Evolutionary conservation across 2,888 invertebrate species (phyloP), one percentile per base, ranked within the genome.

Genomic region (Prosapia bicincta): DNA sequence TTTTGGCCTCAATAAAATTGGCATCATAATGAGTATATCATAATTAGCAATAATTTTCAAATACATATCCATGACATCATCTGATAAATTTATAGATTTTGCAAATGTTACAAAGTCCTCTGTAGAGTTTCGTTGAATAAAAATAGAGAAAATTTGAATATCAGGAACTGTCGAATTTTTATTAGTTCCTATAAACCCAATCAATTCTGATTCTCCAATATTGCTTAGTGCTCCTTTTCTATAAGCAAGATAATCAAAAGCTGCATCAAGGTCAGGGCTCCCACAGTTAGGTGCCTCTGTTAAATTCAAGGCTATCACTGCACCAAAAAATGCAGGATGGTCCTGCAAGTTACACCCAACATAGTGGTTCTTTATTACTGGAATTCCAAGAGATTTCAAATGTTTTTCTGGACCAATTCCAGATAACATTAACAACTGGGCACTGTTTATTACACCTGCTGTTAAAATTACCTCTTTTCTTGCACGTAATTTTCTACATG

Each of bases 381-480:
- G 85, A 43, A 90, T 88, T 20, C 87, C 86, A 30, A 86, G 82
- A 73, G 86, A 84, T 43, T 84, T 83, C 3, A 91, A 85, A 79
- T 91, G 89, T 71, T 88, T 84, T 25, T 85, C 85, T 0, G 90
- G 91, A 2, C 91, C 91, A 10, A 93, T 84, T 0, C 93, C 93
- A 0, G 92, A 93, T n/a, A 94, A 83, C 93, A 95, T 92, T 5
- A 96, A 87, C 9, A 96, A 83, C 82, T 96, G 95, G 0, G 96
- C 94, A 0, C 92, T 90, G 80, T 92, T 93, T 74, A 95, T 90
- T 0, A 93, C 89, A 0, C 95, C 94, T 0, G 91, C 93, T 13
- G 92, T 90, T 1, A 94, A 78, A 74, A 95, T 90, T 0, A 95
- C 89, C 84, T 93, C 93, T 80, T 88, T 89, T 66, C 87, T 85